Percentiles rank a stretch among this genome's conserved stretches.
These are phyloP conservation scores for Heliocidaris tuberculata DNA, from an alignment of 35 echinoderm and acorn worm species.

Conservation along the genomic window DNA sequence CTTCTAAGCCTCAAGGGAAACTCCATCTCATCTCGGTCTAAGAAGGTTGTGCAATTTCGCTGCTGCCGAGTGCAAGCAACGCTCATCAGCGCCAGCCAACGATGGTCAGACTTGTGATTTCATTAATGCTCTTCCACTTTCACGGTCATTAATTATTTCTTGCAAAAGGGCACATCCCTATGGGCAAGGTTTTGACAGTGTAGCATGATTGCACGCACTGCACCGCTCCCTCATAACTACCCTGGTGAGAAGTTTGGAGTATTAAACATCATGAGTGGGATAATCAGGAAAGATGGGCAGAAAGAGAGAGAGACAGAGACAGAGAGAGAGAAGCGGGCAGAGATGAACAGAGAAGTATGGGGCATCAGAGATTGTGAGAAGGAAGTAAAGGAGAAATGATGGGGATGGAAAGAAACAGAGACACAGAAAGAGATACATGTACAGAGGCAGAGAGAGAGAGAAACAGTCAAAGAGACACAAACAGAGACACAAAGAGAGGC, in stretches of 20 bases:
- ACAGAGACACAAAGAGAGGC: background rate
- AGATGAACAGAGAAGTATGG: too few species aligned
- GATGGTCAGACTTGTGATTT: slow-evolving; percentile 1
- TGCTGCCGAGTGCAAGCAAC: background rate
- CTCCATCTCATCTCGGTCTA: background rate
- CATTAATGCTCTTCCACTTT: background rate
- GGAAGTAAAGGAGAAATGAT: too few species aligned
- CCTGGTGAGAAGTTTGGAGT: background rate
- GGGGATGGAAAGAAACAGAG: too few species aligned
- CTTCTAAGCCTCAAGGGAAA: background rate
- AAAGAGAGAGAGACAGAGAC: background rate
- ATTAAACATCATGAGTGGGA: background rate
- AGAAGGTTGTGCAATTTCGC: background rate
- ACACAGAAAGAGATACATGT: too few species aligned
- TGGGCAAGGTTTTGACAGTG: background rate
- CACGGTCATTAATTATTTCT: slow-evolving; percentile 18
- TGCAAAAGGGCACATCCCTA: slow-evolving; percentile 7
- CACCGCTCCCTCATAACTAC: background rate
- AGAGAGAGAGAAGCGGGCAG: background rate
- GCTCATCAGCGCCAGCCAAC: background rate
- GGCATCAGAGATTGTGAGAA: too few species aligned
- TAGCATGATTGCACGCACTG: background rate
- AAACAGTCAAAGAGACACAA: background rate
- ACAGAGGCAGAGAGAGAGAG: too few species aligned
- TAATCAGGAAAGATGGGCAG: background rate